Evolutionary conservation across 2,888 invertebrate species (phyloP).

Genomic region (Galerucella nymphaeae): DNA sequence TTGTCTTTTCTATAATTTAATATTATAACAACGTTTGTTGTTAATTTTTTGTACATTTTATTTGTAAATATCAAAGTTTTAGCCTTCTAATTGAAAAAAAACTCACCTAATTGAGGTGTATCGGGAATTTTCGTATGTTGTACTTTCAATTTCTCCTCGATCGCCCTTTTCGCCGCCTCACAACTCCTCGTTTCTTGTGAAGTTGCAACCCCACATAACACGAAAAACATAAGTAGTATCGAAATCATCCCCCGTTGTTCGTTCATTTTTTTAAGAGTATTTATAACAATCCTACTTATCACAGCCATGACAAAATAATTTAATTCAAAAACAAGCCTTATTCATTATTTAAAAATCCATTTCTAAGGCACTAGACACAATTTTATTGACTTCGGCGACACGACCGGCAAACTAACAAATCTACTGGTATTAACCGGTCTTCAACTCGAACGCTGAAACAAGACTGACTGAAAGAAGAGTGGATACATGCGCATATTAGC

Average conservation of each 20-base stretch:
- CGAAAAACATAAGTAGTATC: constrained; percentile 53
- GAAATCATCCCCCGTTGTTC: constrained; percentile 49
- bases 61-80: too few relatives aligned
- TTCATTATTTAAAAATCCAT: constrained; percentile 49
- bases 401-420: constrained; percentile 25
- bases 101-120: constrained; percentile 67
- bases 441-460: background rate
- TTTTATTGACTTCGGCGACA: constrained; percentile 39
- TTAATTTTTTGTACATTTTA: too few relatives aligned
- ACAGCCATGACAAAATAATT: constrained; percentile 54
- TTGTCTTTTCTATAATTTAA: too few relatives aligned
- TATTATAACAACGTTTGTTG: too few relatives aligned
- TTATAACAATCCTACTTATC: constrained; percentile 52
- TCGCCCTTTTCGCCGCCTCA: constrained; percentile 67
- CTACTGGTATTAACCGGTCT: background rate
- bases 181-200: constrained; percentile 61
- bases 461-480: constrained; percentile 27
- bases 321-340: constrained; percentile 42
- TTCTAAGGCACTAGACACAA: constrained; percentile 57
- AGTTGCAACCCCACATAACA: constrained; percentile 45
- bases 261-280: constrained; percentile 48
- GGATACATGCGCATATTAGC: constrained; percentile 47
- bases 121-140: constrained; percentile 66
- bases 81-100: too few relatives aligned
- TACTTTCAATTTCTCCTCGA: constrained; percentile 67